Evolutionary conservation across 53 echinoderm and acorn worm genomes (phyloP).

Genomic region (Echinometra lucunter): DNA sequence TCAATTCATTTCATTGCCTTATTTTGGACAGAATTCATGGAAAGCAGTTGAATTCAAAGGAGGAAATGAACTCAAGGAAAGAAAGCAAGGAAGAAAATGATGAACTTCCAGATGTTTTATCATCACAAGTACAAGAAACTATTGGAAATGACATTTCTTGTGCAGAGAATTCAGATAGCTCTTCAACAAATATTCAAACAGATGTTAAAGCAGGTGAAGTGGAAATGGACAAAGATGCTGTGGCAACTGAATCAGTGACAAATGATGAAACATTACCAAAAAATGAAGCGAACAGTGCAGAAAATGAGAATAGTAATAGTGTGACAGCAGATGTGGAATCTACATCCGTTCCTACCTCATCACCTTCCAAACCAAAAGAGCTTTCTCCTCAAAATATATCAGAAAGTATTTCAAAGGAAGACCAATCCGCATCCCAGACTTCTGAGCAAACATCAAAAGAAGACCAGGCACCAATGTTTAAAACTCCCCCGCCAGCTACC

Average conservation of each 20-base stretch:
- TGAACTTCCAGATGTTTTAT: constrained; percentile 58
- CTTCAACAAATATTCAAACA: not conserved
- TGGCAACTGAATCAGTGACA: not conserved
- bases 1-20: not conserved
- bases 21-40: constrained; percentile 33
- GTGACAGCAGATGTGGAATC: not conserved
- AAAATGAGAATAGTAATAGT: not conserved
- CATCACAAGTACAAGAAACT: constrained; percentile 41
- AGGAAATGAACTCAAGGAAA: not conserved
- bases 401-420: not conserved
- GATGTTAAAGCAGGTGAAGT: not conserved
- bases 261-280: not conserved
- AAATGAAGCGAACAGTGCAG: not conserved
- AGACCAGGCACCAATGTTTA: constrained; percentile 17
- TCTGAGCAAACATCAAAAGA: constrained; percentile 6
- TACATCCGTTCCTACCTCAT: not conserved
- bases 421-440: not conserved
- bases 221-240: not conserved
- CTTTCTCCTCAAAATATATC: not conserved
- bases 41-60: not conserved
- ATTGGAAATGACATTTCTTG: not conserved
- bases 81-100: constrained; percentile 10
- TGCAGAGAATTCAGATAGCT: not conserved
- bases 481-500: constrained; percentile 33
- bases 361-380: not conserved